Conservation (phyloP, 2,888 invertebrate genomes). For the Terebella lapidaria region DNA sequence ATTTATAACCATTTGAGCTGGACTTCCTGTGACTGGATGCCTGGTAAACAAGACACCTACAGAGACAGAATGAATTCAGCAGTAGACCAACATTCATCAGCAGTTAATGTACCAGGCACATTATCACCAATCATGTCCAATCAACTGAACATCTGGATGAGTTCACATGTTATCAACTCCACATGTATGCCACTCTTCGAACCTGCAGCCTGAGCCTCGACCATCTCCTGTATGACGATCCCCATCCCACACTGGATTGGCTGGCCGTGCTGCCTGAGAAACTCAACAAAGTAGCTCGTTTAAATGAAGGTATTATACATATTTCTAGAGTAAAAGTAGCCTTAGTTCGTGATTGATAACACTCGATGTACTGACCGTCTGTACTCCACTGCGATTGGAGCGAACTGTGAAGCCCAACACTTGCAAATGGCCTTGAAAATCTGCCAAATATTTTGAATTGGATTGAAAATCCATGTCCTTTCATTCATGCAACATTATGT, state of each 20-base stretch:
- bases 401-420: constrained; percentile 80
- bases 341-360: no score
- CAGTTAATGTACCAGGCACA: no score
- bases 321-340: no score
- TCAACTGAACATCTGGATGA: no score
- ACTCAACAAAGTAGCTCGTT: no score
- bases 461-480: no score
- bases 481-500: no score
- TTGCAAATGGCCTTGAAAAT: constrained; percentile 59
- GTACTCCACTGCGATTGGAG: constrained; percentile 72
- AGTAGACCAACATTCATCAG: no score
- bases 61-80: background rate
- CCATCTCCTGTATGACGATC: constrained; percentile 76
- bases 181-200: no score
- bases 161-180: no score
- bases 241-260: constrained; percentile 67
- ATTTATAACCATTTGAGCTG: constrained; percentile 66
- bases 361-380: constrained; percentile 61
- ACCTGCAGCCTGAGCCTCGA: constrained; percentile 65
- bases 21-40: constrained; percentile 70
- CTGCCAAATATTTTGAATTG: constrained; percentile 24
- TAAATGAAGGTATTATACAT: no score
- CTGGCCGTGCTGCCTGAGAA: constrained; percentile 68
- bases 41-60: constrained; percentile 77
- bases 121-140: no score